These are phyloP conservation scores for Syngnathus scovelli DNA, from an alignment of 2,113 vertebrate genomes.

Conservation along the genomic window DNA sequence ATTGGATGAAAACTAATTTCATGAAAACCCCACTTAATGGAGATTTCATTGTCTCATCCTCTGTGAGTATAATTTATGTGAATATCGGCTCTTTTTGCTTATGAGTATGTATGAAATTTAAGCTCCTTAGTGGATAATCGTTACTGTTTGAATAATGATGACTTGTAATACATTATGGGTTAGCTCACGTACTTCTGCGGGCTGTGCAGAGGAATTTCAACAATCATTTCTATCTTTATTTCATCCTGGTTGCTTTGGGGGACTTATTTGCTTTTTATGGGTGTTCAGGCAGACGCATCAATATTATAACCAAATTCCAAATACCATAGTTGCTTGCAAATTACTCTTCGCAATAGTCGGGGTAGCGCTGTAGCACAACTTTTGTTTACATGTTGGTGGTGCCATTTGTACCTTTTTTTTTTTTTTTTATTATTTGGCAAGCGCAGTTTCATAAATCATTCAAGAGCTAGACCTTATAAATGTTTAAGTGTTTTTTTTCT, in stretches of 20 bases:
- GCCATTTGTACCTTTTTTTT: not conserved
- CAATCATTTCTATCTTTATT: conserved; percentile 7
- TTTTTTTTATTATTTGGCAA: not conserved
- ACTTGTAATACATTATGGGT: conserved; percentile 33
- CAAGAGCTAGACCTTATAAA: not conserved
- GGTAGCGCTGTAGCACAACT: not conserved
- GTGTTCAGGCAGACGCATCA: conserved; percentile 13
- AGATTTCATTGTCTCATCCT: conserved; percentile 57
- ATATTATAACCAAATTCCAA: not conserved
- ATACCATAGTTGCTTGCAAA: not conserved
- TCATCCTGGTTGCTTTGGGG: conserved; percentile 1
- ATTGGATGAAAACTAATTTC: conserved; percentile 70
- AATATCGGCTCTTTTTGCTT: conserved; percentile 53
- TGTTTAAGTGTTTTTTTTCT: conserved; percentile 2
- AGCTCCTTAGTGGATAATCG: conserved; percentile 51
- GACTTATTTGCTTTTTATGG: conserved; percentile 3
- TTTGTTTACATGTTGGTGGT: too few species aligned
- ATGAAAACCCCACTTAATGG: conserved; percentile 63
- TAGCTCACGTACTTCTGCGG: conserved; percentile 16
- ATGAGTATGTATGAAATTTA: conserved; percentile 47
- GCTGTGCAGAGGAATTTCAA: conserved; percentile 17
- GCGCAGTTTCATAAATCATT: not conserved
- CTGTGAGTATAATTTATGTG: conserved; percentile 55
- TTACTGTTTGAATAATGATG: conserved; percentile 47
- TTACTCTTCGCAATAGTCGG: not conserved